Evolutionary conservation across 2,797 vertebrate genomes (phyloP), one percentile per base, ranked within the genome.

Genomic region (Sebastes steindachneri): DNA sequence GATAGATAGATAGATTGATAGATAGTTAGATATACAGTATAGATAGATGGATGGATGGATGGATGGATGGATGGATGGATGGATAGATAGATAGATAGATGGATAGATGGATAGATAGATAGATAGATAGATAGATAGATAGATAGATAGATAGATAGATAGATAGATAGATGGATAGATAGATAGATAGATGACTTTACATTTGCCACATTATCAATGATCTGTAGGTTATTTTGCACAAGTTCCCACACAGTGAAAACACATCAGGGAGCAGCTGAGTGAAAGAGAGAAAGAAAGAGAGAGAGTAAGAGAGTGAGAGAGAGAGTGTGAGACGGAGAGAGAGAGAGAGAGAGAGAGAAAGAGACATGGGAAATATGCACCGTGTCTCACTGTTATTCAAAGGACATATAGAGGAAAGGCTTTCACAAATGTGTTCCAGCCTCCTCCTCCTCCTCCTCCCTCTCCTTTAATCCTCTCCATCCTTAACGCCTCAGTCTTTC

Each of bases 351-450:
- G 26, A 31, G 29, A 31, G 26, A 31, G 45, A 73, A 64, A 68
- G 53, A 67, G 7, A 73, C 58, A 54, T 41, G 28, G 25, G 19
- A n/a, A 74, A 80, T 48, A 62, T 84, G 62, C 79, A 75, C 19
- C n/a, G 41, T 71, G 67, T 83, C 83, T 92, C 82, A 77, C 79
- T 88, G 80, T 88, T 87, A 86, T 87, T 87, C 89, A 92, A 87
- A 87, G 68, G 82, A 81, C 80, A 83, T 35, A 85, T 28, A 82
- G 66, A 86, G 73, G 55, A 72, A 83, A 88, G 68, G 80, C 73
- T 85, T 81, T 80, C 59, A 79, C 79, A 82, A 83, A 83, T 82
- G 77, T 75, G 75, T n/a, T 54, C 76, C 59, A 82, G 79, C 86
- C 68, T 77, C 79, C 73, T 66, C 83, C 79, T 79, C 86, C 71